phyloP scores from a whole-genome alignment of 2,888 invertebrate species.

The Nebria salina region DNA sequence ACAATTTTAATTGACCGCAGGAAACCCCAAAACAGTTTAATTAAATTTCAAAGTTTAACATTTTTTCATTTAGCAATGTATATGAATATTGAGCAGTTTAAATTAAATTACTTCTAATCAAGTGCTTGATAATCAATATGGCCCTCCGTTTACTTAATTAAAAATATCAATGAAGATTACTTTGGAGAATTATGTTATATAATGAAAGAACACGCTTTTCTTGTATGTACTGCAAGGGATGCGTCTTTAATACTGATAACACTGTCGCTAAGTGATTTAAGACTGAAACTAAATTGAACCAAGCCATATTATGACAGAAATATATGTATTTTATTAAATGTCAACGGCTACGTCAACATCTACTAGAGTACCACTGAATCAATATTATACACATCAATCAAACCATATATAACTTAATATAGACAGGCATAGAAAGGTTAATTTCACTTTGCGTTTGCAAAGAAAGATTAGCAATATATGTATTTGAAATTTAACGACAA shows the following conservation, averaged over 20 bases:
- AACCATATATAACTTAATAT: neutral
- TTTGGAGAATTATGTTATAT: neutral
- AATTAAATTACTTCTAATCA: neutral
- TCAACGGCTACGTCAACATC: neutral
- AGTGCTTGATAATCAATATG: neutral
- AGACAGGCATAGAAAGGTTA: neutral
- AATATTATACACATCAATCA: neutral
- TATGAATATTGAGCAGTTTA: neutral
- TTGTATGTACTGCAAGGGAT: neutral
- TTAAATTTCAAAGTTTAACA: neutral
- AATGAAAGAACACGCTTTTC: neutral
- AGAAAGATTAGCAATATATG: neutral
- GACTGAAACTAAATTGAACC: neutral
- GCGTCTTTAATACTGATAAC: too few relatives aligned
- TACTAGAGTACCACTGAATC: neutral
- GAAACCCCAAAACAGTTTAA: neutral
- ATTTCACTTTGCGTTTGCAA: neutral
- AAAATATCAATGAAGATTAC: neutral
- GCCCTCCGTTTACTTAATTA: neutral
- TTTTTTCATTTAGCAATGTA: neutral
- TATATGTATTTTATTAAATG: neutral
- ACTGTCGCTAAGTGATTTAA: neutral
- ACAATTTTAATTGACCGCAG: too few relatives aligned
- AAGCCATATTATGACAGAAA: neutral
- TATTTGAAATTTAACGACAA: neutral